Evolutionary conservation across 2,888 invertebrate genomes (phyloP), one percentile per base, ranked within the genome.

Genomic region (Spicauda simplicius): DNA sequence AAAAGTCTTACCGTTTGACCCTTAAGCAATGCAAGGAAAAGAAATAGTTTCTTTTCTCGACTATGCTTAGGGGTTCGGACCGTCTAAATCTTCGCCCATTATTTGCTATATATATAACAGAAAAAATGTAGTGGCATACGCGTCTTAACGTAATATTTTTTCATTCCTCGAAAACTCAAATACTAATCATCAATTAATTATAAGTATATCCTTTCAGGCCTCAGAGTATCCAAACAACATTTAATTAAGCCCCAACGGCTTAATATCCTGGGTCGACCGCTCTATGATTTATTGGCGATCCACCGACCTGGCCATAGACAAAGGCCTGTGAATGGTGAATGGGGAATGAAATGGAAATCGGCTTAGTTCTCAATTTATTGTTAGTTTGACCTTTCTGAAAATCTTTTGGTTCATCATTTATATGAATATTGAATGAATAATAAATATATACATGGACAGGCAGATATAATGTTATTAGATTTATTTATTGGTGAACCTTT

Each of bases 301-400:
- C 41, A 20, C 45, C 45, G 53, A 58, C 59, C 57, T 50, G 53
- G 58, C 65, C 65, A 52, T 52, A 57, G 57, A 58, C 58, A 58
- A 64, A 64, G 57, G 25, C 37, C 64, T 57, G 57, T 52, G 64
- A 57, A 64, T 57, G 56, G 52, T 52, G 61, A 62, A 62, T 41
- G 61, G 58, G 11, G 64, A 58, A 64, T 20, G 53, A 53, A 64
- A 58, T 58, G 41, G 41, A 16, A 64, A 64, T 58, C 64, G 53
- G 64, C 57, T 64, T 64, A 64, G 52, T 50, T 58, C 58, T 58
- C 16, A 58, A 64, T 64, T 58, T 64, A 64, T 64, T 64, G 64
- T 64, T 64, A 48, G 52, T 58, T 52, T 41, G 52, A 58, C 64
- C 41, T 53, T 52, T 52, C 25, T 37, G 25, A 64, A 52, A 52